phyloP scores from a whole-genome alignment of 2,797 vertebrate genomes.

The Tapirus indicus region DNA sequence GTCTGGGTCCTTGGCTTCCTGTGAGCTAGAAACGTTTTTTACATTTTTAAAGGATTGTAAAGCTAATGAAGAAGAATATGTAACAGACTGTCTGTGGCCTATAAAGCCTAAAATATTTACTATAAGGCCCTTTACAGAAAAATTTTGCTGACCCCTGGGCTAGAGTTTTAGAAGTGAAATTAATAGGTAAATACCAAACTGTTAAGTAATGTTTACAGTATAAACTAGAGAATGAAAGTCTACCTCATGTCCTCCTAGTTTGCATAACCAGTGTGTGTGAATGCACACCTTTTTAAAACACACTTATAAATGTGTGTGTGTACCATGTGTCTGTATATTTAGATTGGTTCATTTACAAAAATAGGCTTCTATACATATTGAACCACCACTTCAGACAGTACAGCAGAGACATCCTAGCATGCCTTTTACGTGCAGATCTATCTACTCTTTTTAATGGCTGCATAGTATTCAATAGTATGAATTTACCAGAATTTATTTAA shows the following conservation, averaged over 20 bases:
- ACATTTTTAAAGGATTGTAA: not conserved
- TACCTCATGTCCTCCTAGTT: not conserved
- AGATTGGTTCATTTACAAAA: slow-evolving; percentile 24
- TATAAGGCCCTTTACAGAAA: not conserved
- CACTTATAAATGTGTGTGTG: not conserved
- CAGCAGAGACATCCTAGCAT: not conserved
- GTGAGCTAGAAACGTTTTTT: not conserved
- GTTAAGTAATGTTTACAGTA: not conserved
- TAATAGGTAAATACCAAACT: not conserved
- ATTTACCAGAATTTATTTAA: not conserved
- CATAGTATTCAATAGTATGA: not conserved
- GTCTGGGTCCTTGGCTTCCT: not conserved
- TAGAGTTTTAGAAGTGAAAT: slow-evolving; percentile 15
- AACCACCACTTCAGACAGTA: not conserved
- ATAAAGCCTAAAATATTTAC: not conserved
- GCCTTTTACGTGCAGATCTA: not conserved
- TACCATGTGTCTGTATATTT: not conserved
- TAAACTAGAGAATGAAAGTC: not conserved
- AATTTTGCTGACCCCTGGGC: not conserved
- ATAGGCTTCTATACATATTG: not conserved
- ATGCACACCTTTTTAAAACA: not conserved
- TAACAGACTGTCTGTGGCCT: not conserved
- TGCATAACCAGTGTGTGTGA: slow-evolving; percentile 3
- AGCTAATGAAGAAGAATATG: not conserved
- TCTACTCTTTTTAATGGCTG: not conserved